Conservation (phyloP, 2,888 invertebrate species). For the Drosophila prolongata region DNA sequence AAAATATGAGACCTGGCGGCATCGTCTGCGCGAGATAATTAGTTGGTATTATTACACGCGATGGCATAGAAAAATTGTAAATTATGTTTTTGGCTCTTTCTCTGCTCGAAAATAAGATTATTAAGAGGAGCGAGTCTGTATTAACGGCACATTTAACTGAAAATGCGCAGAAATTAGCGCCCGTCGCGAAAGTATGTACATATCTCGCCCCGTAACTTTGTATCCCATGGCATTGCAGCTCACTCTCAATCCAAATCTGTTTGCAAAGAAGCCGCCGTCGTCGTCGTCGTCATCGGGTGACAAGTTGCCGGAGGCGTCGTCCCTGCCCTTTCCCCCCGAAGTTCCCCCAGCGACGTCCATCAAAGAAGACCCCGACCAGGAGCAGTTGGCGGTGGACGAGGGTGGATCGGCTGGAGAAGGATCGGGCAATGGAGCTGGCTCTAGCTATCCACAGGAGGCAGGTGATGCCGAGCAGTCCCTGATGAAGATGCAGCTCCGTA, state of each 20-base stretch:
- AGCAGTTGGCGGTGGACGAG: conserved; percentile 55
- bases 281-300: conserved; percentile 34
- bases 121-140: conserved; percentile 56
- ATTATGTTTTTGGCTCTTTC: conserved; percentile 56
- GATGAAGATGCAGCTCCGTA: conserved; percentile 93
- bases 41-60: conserved; percentile 73
- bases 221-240: conserved; percentile 56
- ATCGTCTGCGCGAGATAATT: conserved; percentile 73
- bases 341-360: conserved; percentile 44
- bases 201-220: conserved; percentile 13
- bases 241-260: conserved; percentile 77
- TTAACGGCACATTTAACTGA: conserved; percentile 71
- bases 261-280: conserved; percentile 65
- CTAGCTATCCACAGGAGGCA: conserved; percentile 53
- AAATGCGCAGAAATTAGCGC: conserved; percentile 75
- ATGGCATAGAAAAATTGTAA: conserved; percentile 56
- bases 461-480: conserved; percentile 89
- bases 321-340: conserved; percentile 8
- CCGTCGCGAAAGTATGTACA: conserved; percentile 26
- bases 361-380: conserved; percentile 69
- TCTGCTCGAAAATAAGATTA: conserved; percentile 55
- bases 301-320: conserved; percentile 28
- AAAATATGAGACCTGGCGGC: conserved; percentile 73
- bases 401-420: conserved; percentile 44
- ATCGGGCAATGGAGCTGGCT: conserved; percentile 1